Evolutionary conservation across 2,888 invertebrate genomes (phyloP), one percentile per base, ranked within the genome.

Genomic region (Antitype chi): DNA sequence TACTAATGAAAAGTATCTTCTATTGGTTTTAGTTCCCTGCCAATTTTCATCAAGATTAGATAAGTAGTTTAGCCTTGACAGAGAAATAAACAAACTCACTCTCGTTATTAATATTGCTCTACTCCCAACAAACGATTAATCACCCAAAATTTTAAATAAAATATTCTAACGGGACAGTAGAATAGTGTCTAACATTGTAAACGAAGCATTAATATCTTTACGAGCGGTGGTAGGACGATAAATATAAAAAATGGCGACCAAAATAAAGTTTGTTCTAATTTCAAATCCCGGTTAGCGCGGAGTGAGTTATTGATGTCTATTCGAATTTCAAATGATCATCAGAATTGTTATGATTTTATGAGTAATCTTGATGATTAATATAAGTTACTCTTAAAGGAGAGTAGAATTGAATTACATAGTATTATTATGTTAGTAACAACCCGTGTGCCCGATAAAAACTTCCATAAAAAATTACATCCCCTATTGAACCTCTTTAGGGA

Each of bases 231-330:
- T 69, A 71, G 68, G 66, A 38, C 74, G 72, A 84, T 85, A 89
- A 85, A 87, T 88, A 80, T 81, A 76, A 86, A 87, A 82, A 87
- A 86, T 79, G 80, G 73, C 71, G 68, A 76, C 85, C 47, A 74
- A 89, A 91, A 90, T 90, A 89, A 88, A 88, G 85, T 76, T 66
- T 71, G 90, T 81, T 87, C 91, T 87, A 88, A 88, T 88, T 91
- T 86, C 85, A 82, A 85, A 91, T 90, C 90, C 89, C 87, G 90
- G 89, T 90, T 88, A 89, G 69, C 43, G 43, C 75, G 80, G 80
- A 85, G 84, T 88, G 85, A 89, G 85, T 84, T 89, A 89, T 86
- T 89, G 85, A 84, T 88, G 71, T 76, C 72, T 80, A 82, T 88
- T 70, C 74, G 71, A 80, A 89, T 87, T 88, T 70, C 74, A 70